phyloP scores from a whole-genome alignment of 2,113 vertebrate genomes.

The Coreoperca whiteheadi region DNA sequence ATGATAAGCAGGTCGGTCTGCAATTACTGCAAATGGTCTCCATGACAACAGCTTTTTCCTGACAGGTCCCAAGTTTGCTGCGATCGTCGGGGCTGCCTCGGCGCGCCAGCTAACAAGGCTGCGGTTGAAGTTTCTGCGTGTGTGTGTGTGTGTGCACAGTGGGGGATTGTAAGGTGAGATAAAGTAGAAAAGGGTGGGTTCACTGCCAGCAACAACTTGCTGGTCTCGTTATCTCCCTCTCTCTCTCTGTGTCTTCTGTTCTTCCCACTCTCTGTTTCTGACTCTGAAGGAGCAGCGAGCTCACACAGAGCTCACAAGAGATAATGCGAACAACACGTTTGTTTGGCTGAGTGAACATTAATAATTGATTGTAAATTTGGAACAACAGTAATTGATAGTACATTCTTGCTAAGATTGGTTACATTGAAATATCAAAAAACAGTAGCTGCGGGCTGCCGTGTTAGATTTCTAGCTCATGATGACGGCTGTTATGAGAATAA shows the following conservation, averaged over 20 bases:
- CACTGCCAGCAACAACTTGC: not conserved
- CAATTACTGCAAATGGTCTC: conserved; percentile 60
- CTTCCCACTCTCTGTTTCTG: conserved; percentile 5
- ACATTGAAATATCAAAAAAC: no score
- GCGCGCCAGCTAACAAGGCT: conserved; percentile 36
- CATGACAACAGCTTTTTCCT: conserved; percentile 58
- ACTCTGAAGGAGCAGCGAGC: conserved; percentile 4
- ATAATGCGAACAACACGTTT: conserved; percentile 6
- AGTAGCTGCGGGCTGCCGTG: not conserved
- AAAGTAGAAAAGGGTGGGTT: conserved; percentile 6
- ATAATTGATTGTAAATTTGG: not conserved
- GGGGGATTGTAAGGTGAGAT: conserved; percentile 6
- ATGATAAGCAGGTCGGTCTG: conserved; percentile 28
- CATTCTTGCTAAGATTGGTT: not conserved
- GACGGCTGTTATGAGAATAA: not conserved
- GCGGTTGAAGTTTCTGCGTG: not conserved
- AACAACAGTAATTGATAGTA: not conserved
- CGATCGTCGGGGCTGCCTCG: conserved; percentile 22
- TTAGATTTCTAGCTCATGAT: not conserved
- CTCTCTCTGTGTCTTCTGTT: not conserved
- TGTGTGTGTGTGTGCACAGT: not conserved
- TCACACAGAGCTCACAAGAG: not conserved
- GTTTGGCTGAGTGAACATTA: conserved; percentile 1
- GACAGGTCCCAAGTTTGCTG: conserved; percentile 55
- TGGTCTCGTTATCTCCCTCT: conserved; percentile 17